Base-by-base conservation (phyloP, 2,113 vertebrate species). In the pig (Sus scrofa) region DNA sequence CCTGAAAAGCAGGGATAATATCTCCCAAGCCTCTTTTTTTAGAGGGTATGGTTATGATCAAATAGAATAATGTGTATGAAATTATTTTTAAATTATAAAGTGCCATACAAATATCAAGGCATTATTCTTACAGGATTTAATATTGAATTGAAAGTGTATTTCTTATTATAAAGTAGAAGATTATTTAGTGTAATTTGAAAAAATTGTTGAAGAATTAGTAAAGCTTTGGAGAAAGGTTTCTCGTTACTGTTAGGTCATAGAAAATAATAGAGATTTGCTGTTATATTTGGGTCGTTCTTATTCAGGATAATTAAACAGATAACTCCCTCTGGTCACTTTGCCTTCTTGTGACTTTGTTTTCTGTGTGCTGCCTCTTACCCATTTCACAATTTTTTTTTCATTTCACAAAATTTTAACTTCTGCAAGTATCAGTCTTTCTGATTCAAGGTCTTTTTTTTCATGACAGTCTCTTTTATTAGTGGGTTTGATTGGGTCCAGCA, bases 211-310 rank as follows among this genome's bases (percentile, higher is more conserved):
- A 89, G 27, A 56, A 65, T 89, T 96, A 87, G 44, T 77, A 83
- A 86, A 86, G 32, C 37, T 91, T 89, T 86, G 63, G 62, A 56
- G 62, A 96, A 70, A 93, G 67, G 1, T 26, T 77, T 92, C 34
- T 74, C 27, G 27, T 89, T 27, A 56, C 50, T 62, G 6, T 89
- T 90, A 95, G 88, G 68, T 93, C 44, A 70, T 70, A 94, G 89
- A 75, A 95, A 86, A 73, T 74, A 81, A 89, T 92, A 86, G 73
- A 87, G 81, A 84, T 56, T 86, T 93, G 74, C 27, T 30, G 54
- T 6, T 96, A 19, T 92, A 96, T 97, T 89, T 96, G 92, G 96
- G 96, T 97, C 97, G 93, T 83, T 97, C 52, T 84, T 50, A 19
- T 95, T 96, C 58, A 52, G 74, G 89, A 93, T 96, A 98, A 96